Evolutionary conservation across 2,113 vertebrate species (phyloP), one percentile per base, ranked within the genome.

Genomic region (Onychostruthus taczanowskii): DNA sequence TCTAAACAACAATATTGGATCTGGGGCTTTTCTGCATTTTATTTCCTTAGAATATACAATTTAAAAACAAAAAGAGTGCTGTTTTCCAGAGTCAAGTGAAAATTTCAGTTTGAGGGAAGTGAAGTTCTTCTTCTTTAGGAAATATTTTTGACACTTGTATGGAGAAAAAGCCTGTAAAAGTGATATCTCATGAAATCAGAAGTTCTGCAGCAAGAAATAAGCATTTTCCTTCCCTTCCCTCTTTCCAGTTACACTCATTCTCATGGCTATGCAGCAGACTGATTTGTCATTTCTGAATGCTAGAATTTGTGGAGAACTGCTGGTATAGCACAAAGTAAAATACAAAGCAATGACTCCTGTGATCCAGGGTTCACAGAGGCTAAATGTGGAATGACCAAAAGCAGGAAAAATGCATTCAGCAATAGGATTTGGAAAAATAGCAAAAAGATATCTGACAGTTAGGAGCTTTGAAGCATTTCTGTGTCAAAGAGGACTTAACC

Each of bases 401-500:
- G 30, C n/a, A 74, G 66, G n/a, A 91, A 87, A 90, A 95, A 86
- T 37, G 18, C 41, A 68, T 89, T 89, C 64, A 93, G 56, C 55
- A 87, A 69, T 24, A 80, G 10, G 43, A 90, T 92, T 86, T 86
- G 43, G 21, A 84, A 52, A 77, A 93, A 90, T 5, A 62, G n/a
- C 63, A 67, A 72, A 77, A 77, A 80, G 13, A 43, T 52, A 56
- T 67, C 23, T 80, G 72, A 47, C 61, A 92, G 55, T 76, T 83
- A 73, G 69, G 30, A 62, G 64, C 39, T 89, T 61, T 91, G 89
- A 95, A 87, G 44, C 43, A 84, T 92, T 92, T 90, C 58, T 50
- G 66, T 92, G 58, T 82, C 91, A 91, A 75, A 84, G 31, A 75
- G 59, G 37, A 82, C 84, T 80, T 93, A 82, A 95, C 50, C 46